Evolutionary conservation across 1,140 invertebrate species (phyloP), one percentile per base, ranked within the genome.

Genomic region (Heliconius melpomene): DNA sequence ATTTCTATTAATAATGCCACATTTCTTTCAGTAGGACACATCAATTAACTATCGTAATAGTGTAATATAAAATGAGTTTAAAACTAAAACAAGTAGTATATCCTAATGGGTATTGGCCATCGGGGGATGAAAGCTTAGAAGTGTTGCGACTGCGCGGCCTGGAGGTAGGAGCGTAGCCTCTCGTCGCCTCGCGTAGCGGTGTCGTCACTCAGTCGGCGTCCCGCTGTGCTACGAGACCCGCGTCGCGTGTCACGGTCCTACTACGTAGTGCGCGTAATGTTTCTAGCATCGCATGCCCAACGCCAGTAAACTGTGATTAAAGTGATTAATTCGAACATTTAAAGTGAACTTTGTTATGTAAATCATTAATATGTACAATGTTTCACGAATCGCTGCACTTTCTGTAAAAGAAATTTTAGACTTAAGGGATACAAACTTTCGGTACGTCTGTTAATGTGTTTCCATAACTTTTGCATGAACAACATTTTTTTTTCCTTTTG

Each of bases 311-410:
- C 80, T 90, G 90, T 92, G 90, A 88, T 85, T 75, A 84, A 88
- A 92, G 90, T 92, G 89, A 89, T 89, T 86, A 90, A 89, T 84
- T 87, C 84, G 87, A 89, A 84, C 82, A 84, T 79, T 86, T 83
- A 83, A 89, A 87, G 90, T 92, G 88, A 91, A 90, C 74, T 86
- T 89, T 86, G 73, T 85, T 84, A 82, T 82, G 78, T 76, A 83
- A 79, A 82, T 74, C 79, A 71, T 74, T 75, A 83, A 83, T 83
- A 84, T 85, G 84, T 84, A 84, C 78, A 74, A 81, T 83, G 83
- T 82, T 82, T 75, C 73, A 75, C 80, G 75, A 78, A 84, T 83
- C 82, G 75, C 79, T 87, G 85, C 83, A 84, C 77, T 86, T 86
- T 88, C 75, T 86, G 66, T 75, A 73, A 81, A 81, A 72, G 85